Percentiles rank a stretch among this genome's conserved stretches.
phyloP scores from a whole-genome alignment of 2,888 invertebrate genomes.

The Dryobota labecula region DNA sequence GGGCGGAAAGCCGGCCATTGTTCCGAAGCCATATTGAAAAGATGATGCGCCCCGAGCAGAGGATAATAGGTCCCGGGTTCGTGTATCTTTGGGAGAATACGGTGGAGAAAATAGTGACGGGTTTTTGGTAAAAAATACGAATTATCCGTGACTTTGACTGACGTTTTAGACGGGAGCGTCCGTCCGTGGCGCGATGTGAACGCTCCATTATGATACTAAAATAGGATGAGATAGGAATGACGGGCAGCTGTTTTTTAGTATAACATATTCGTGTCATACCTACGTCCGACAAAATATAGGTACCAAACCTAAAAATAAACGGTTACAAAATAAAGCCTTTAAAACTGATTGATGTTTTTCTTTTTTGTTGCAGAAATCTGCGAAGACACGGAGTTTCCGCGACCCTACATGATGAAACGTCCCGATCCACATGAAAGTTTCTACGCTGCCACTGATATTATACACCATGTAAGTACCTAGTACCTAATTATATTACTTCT shows the following conservation, averaged over 20 bases:
- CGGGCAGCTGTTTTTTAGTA: conserved; percentile 21
- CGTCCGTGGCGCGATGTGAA: conserved; percentile 28
- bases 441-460: conserved; percentile 95
- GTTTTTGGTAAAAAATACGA: conserved; percentile 66
- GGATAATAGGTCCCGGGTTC: conserved; percentile 78
- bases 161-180: conserved; percentile 48
- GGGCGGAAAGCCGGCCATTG: conserved; percentile 83
- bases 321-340: not conserved
- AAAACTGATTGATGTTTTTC: conserved; percentile 6
- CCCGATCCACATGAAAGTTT: conserved; percentile 91
- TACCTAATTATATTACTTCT: conserved; percentile 25
- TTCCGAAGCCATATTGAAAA: conserved; percentile 87
- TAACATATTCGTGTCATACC: conserved; percentile 10
- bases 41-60: conserved; percentile 82
- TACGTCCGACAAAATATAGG: conserved; percentile 27
- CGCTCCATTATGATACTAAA: conserved; percentile 45
- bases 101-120: conserved; percentile 73
- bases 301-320: conserved; percentile 2
- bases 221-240: conserved; percentile 41
- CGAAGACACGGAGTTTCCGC: conserved; percentile 86
- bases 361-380: conserved; percentile 83
- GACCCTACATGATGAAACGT: conserved; percentile 88
- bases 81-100: conserved; percentile 66
- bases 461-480: conserved; percentile 89
- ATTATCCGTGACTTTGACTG: conserved; percentile 61